Conservation (phyloP, 2,888 invertebrate genomes). For the Trichogramma evanescens region DNA sequence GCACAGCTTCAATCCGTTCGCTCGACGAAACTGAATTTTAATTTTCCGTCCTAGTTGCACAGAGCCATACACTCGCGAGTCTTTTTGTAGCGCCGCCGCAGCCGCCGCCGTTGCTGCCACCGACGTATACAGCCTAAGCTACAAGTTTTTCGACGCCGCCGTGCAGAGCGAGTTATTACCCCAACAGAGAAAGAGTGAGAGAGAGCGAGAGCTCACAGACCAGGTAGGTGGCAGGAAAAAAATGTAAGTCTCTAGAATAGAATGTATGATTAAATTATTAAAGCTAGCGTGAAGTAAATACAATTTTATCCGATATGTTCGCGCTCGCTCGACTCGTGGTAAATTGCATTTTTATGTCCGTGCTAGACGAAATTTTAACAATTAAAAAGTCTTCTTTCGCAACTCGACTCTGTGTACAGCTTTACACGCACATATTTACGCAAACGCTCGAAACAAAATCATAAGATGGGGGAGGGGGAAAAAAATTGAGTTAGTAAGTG, state of each 20-base stretch:
- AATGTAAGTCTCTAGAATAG: slow-evolving; percentile 16
- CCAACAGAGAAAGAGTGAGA: slow-evolving; percentile 39
- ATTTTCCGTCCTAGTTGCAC: slow-evolving; percentile 36
- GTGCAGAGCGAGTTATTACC: no score
- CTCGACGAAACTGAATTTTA: slow-evolving; percentile 43
- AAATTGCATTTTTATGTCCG: slow-evolving; percentile 1
- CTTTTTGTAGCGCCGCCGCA: neutral
- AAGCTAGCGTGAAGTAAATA: slow-evolving; percentile 10
- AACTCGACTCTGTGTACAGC: neutral
- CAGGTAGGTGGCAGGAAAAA: neutral
- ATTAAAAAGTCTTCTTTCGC: neutral
- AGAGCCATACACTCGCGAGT: slow-evolving; percentile 2
- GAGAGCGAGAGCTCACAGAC: slow-evolving; percentile 26
- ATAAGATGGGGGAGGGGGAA: no score
- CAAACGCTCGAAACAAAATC: no score
- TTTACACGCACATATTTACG: no score
- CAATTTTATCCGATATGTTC: slow-evolving; percentile 4
- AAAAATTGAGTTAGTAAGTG: neutral
- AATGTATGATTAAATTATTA: slow-evolving; percentile 20
- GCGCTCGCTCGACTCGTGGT: neutral
- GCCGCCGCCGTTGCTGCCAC: slow-evolving; percentile 3
- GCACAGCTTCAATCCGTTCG: slow-evolving; percentile 22
- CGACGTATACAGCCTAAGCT: neutral
- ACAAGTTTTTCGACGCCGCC: slow-evolving; percentile 7
- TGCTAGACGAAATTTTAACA: neutral